Evolutionary conservation across 1,140 invertebrate species (phyloP).

Genomic region (Zeugodacus cucurbitae): DNA sequence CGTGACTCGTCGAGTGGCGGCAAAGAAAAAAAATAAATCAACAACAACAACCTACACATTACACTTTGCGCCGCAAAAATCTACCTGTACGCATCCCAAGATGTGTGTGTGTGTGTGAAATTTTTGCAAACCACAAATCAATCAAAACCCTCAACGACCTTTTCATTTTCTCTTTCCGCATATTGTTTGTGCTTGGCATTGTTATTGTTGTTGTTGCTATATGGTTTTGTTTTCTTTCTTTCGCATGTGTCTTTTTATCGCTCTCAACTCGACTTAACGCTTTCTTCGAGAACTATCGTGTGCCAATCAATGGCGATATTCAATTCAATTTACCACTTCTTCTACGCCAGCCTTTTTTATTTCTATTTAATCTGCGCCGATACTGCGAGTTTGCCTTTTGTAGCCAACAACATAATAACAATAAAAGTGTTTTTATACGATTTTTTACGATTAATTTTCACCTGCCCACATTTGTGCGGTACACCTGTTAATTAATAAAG

Average conservation of each 20-base stretch:
- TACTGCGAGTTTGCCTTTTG: neutral
- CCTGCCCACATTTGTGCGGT: neutral
- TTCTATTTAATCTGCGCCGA: neutral
- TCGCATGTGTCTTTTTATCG: no score
- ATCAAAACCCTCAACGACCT: constrained; percentile 3
- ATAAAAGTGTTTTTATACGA: no score
- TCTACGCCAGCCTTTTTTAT: neutral
- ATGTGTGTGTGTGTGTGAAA: constrained; percentile 3
- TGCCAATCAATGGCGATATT: neutral
- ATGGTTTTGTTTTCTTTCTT: neutral
- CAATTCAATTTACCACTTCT: neutral
- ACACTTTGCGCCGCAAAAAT: neutral
- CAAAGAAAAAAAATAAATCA: neutral
- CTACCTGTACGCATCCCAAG: neutral
- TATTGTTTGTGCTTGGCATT: neutral
- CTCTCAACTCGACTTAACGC: neutral
- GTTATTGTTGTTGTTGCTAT: neutral
- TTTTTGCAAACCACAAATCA: constrained; percentile 14
- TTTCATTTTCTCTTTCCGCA: constrained; percentile 29
- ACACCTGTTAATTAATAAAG: neutral
- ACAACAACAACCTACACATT: neutral
- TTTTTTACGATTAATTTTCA: neutral
- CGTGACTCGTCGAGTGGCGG: neutral
- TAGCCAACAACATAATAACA: neutral
- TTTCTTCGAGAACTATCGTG: neutral